phyloP scores from a whole-genome alignment of 1,140 invertebrate species.

The Tetragonula clypearis region DNA sequence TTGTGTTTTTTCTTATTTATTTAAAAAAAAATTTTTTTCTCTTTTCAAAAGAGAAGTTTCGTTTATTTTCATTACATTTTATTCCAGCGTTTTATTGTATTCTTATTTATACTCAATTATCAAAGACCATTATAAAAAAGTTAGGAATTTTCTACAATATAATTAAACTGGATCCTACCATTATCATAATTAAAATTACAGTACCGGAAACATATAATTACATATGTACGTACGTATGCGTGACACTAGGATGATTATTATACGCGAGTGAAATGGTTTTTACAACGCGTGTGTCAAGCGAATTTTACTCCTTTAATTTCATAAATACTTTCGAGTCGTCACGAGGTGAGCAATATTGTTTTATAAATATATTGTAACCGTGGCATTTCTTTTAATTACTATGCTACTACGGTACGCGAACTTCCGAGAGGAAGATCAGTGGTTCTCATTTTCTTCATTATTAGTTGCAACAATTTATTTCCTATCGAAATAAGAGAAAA shows the following conservation, averaged over 20 bases:
- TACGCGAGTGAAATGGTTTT: not conserved
- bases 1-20: too few relatives aligned
- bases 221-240: not conserved
- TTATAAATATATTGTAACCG: not conserved
- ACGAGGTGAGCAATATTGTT: not conserved
- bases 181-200: not conserved
- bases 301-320: not conserved
- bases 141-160: not conserved
- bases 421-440: constrained; percentile 78
- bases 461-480: not conserved
- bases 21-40: too few relatives aligned
- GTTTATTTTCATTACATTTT: too few relatives aligned
- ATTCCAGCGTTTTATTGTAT: too few relatives aligned
- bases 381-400: constrained; percentile 27
- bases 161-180: not conserved
- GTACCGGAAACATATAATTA: not conserved
- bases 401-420: constrained; percentile 23
- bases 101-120: not conserved
- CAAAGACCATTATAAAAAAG: not conserved
- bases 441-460: constrained; percentile 42
- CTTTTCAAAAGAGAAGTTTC: too few relatives aligned
- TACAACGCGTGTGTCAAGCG: not conserved
- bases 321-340: not conserved
- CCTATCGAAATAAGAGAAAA: not conserved
- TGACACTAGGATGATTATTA: not conserved